These are phyloP conservation scores for Aethes cnicana DNA, from an alignment of 2,888 invertebrate genomes.

Conservation along the genomic window DNA sequence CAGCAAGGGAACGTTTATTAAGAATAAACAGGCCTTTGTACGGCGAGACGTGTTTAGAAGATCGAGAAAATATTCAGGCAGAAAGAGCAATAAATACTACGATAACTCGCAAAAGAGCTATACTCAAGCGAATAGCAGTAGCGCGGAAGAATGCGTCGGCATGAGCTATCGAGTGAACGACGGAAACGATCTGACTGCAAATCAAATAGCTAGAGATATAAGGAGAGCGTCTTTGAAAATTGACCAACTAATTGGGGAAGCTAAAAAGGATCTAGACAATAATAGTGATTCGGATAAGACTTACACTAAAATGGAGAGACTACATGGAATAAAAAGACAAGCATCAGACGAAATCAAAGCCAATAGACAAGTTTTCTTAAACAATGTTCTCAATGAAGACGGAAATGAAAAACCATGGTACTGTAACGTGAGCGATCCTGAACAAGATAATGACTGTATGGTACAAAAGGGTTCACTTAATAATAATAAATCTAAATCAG, in stretches of 20 bases:
- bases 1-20: conserved; percentile 81
- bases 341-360: conserved; percentile 75
- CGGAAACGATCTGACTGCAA: conserved; percentile 79
- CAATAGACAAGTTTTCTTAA: conserved; percentile 70
- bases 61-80: conserved; percentile 76
- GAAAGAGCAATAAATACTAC: conserved; percentile 68
- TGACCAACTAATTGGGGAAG: conserved; percentile 77
- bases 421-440: conserved; percentile 77
- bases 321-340: conserved; percentile 81
- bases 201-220: conserved; percentile 81
- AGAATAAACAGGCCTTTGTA: conserved; percentile 81
- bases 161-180: conserved; percentile 80
- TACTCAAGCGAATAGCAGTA: conserved; percentile 67
- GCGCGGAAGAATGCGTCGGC: conserved; percentile 73
- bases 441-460: conserved; percentile 69
- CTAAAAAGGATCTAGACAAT: conserved; percentile 57
- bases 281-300: conserved; percentile 72
- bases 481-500: conserved; percentile 63
- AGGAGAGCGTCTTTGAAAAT: conserved; percentile 81
- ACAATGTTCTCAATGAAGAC: conserved; percentile 70
- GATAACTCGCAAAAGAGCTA: conserved; percentile 64
- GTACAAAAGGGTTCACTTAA: conserved; percentile 60
- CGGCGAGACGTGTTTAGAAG: conserved; percentile 76
- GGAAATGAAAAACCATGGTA: conserved; percentile 76
- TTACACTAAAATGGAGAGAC: conserved; percentile 80